A percentile compares a stretch with the other conserved stretches of the same genome.
These are phyloP conservation scores for Drosophila carrolli DNA, from an alignment of 1,140 invertebrate genomes.

Conservation along the genomic window DNA sequence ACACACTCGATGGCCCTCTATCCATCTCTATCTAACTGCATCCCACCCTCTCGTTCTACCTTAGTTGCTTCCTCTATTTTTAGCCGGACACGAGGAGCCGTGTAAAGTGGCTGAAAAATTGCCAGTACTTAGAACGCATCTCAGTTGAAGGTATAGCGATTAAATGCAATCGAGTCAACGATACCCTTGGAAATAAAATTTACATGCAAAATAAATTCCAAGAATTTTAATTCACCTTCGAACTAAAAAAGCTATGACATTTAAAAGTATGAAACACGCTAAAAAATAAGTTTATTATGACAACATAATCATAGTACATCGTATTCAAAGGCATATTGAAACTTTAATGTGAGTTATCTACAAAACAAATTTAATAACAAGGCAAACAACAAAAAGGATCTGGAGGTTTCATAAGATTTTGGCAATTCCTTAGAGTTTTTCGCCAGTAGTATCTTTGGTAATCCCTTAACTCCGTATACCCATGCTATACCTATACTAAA, in stretches of 20 bases:
- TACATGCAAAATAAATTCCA: background rate
- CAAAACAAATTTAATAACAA: background rate
- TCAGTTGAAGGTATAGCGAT: slow-evolving; percentile 17
- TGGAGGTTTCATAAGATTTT: background rate
- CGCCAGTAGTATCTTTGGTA: slow-evolving; percentile 12
- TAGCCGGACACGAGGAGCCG: slow-evolving; percentile 51
- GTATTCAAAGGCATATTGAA: too few relatives aligned
- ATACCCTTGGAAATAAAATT: background rate
- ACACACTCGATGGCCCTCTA: slow-evolving; percentile 9
- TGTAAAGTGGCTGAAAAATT: slow-evolving; percentile 76
- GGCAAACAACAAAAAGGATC: background rate
- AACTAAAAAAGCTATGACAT: too few relatives aligned
- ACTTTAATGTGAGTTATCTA: too few relatives aligned
- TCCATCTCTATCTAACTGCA: background rate
- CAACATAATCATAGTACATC: too few relatives aligned
- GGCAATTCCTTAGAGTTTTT: background rate
- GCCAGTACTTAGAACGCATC: slow-evolving; percentile 58
- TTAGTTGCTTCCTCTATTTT: slow-evolving; percentile 15
- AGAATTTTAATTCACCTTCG: too few relatives aligned
- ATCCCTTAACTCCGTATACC: slow-evolving; percentile 10
- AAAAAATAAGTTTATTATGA: too few relatives aligned
- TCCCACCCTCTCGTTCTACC: background rate
- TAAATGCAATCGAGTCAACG: slow-evolving; percentile 8
- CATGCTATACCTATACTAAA: slow-evolving; percentile 12
- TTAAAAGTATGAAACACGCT: too few relatives aligned